Base-by-base conservation (phyloP, 2,113 vertebrate species). In the Pedetes capensis region DNA sequence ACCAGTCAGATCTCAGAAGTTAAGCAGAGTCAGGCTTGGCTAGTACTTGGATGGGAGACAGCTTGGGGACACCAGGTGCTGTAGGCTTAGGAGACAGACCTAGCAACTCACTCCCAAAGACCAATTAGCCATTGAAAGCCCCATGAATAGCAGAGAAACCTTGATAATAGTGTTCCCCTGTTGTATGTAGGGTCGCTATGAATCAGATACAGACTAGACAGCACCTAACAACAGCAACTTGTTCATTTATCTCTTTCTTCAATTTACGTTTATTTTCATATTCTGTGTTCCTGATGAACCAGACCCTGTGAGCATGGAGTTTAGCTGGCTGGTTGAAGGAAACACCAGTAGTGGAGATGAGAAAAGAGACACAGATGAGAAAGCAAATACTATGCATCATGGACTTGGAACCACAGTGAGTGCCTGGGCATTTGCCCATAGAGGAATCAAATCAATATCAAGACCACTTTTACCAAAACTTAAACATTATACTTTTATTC, bases 341-440 rank as follows among this genome's bases (percentile, higher is more conserved):
- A 51, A 55, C 18, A 34, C 32, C 14, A 78, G 23, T 5, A 39
- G 47, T 4, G 2, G 22, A 9, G 2, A 64, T 6, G 23, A 68
- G 6, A 66, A 68, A 47, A 27, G 12, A 74, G 25, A 39, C 11
- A 57, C 42, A 69, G 44, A 34, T 34, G 27, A 27, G 22, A 23
- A 59, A 10, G 11, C 1, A 13, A 14, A 8, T 12, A 37, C 0
- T 1, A 0, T 34, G 6, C 7, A 25, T 23, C 10, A 14, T 37
- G 32, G 8, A 3, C 39, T 18, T 44, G 53, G 13, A 72, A 6
- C 7, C 55, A 53, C 25, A 12, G n/a, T 34, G n/a, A 4, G 42
- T 5, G 57, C 29, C 6, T 9, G 11, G 3, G 3, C 4, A 37
- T 17, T 32, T 42, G 37, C 6, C 8, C 49, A 37, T 0, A 49